Base-by-base conservation (phyloP, 2,113 vertebrate species). In the Haplochromis vanheusdeni region DNA sequence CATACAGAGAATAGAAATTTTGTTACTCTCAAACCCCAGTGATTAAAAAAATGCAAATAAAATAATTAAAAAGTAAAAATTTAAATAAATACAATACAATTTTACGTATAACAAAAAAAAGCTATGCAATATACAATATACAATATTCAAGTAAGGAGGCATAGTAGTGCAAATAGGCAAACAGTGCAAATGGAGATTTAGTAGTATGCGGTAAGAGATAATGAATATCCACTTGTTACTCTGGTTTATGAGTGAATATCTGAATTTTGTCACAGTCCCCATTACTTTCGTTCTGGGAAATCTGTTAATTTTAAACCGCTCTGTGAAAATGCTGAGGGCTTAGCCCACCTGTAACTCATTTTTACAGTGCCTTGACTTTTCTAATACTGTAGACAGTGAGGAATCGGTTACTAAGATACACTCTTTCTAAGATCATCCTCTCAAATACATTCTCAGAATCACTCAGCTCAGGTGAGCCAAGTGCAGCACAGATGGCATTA, bases 391-490 rank as follows among this genome's bases (percentile, higher is more conserved):
- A 6, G 14, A 19, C 10, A 0, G 1, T 14, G 37, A 52, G 7
- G n/a, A 23, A 45, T 31, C 9, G 7, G 4, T 55, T 35, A 19
- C 52, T 28, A 55, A 21, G 8, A 5, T 49, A n/a, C 65, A 16
- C 19, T 80, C 54, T 81, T 80, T 45, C 47, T 1, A n/a, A 47
- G 16, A 55, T 84, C 31, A 19, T 62, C 16, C 16, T 62, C 11
- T 52, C 65, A 60, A 51, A 86, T 45, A 3, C 19, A 54, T 23
- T 13, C 17, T 79, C 51, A 21, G 31, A 26, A 70, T 83, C 49
- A 11, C 55, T 19, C 60, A 89, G 65, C 85, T 7, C 92, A 93
- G 90, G 94, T 92, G 92, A 89, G 6, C 83, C 83, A 79, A 75
- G 75, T 33, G 10, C 83, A 79, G 80, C 84, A n/a, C 92, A 94